Conservation (phyloP, 2,888 invertebrate genomes). For the Osedax frankpressi region DNA sequence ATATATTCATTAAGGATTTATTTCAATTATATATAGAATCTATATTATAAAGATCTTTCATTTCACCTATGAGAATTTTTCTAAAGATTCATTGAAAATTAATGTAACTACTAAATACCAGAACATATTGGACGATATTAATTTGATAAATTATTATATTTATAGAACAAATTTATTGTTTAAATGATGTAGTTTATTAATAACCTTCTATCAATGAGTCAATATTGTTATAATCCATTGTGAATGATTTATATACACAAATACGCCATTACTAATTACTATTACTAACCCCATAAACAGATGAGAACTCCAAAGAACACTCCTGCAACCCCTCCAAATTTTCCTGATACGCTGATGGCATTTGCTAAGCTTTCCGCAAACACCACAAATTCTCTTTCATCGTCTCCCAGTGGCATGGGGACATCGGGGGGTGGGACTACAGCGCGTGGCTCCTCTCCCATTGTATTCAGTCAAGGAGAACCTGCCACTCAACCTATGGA, state of each 20-base stretch:
- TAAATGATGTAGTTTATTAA: too few relatives aligned
- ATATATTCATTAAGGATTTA: too few relatives aligned
- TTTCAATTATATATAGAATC: too few relatives aligned
- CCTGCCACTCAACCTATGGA: background rate
- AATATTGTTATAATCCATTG: background rate
- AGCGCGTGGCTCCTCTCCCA: background rate
- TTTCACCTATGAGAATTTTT: too few relatives aligned
- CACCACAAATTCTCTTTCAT: constrained; percentile 44
- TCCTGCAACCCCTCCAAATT: constrained; percentile 84
- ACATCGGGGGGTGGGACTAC: background rate
- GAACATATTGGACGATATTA: too few relatives aligned
- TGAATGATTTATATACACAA: background rate
- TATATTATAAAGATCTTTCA: too few relatives aligned
- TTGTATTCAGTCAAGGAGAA: background rate
- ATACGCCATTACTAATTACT: too few relatives aligned
- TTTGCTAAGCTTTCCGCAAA: constrained; percentile 65
- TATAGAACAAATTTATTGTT: too few relatives aligned
- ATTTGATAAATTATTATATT: too few relatives aligned
- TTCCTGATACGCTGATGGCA: constrained; percentile 75
- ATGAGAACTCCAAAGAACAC: constrained; percentile 83
- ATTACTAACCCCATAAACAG: constrained; percentile 52
- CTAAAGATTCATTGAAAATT: too few relatives aligned
- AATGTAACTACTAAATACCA: too few relatives aligned
- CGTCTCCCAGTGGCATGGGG: background rate
- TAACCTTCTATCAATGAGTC: too few relatives aligned